Evolutionary conservation across 2,888 invertebrate genomes (phyloP), one percentile per base, ranked within the genome.

Genomic region (Dascillus cervinus): DNA sequence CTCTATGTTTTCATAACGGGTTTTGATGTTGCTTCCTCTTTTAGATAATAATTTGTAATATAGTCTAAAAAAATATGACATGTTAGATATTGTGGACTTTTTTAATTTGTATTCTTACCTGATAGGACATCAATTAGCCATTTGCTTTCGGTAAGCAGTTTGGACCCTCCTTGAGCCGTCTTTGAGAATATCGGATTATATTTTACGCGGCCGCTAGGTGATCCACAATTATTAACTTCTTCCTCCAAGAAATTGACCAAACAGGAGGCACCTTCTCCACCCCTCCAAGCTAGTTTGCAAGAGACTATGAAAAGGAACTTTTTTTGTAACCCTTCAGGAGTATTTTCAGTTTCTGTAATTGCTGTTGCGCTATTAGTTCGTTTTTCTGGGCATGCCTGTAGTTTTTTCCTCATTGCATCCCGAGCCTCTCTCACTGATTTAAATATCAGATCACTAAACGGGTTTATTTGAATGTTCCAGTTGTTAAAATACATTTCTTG

Each of bases 21-120:
- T 22, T 22, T 22, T 22, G n/a, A 22, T 22, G 22, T 22, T 22
- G 22, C 22, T 22, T 22, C 22, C 4, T 22, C 22, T 22, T 22
- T 22, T 22, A 11, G 22, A 22, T 22, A 22, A 4, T 9, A 22
- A 22, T 22, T 22, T 22, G 22, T 22, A 22, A 22, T 22, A 22
- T 22, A 22, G 11, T 11, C 22, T 22, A n/a, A 22, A 22, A 22
- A 22, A 22, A 22, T 22, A 3, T 22, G 22, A 22, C 22, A 22
- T 22, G 3, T 22, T 22, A 22, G 4, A 11, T 10, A 10, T 22
- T 9, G n/a, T 4, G 22, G 11, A 3, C 11, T 22, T 8, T 3
- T 22, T 22, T n/a, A n/a, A n/a, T 22, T 22, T 22, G 22, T 22
- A 10, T n/a, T 22, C 22, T 8, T 22, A 22, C 11, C 22, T 22